Evolutionary conservation across 1,140 invertebrate species (phyloP).

Genomic region (Reticulitermes speratus): DNA sequence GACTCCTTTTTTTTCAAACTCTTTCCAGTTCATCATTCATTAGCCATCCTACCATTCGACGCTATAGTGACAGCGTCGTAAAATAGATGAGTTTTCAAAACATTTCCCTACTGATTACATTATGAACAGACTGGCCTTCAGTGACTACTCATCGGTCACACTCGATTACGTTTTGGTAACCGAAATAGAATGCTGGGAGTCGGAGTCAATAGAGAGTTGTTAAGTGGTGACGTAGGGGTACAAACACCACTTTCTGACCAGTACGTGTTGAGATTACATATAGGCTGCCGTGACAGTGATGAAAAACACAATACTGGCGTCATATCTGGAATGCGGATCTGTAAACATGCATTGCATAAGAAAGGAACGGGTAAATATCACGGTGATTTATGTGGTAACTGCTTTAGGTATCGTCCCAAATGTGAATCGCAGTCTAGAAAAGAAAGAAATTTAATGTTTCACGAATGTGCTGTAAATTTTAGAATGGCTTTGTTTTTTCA

Average conservation of each 20-base stretch:
- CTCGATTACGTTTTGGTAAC: neutral
- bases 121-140: neutral
- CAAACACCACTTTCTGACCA: neutral
- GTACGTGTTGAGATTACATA: neutral
- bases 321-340: neutral
- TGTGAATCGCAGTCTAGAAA: neutral
- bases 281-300: neutral
- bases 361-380: neutral
- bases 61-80: no score
- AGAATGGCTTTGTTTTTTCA: neutral
- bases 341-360: neutral
- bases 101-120: no score
- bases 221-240: neutral
- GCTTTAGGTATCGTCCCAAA: neutral
- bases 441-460: neutral
- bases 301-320: neutral
- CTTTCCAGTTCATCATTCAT: no score
- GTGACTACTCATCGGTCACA: neutral
- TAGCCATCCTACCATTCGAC: no score
- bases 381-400: neutral
- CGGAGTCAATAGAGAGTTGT: neutral
- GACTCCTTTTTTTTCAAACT: no score
- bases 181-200: neutral
- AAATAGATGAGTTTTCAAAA: no score
- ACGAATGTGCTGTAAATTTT: neutral